Conservation (phyloP, 2,888 invertebrate genomes). For the Phyllotreta cruciferae region DNA sequence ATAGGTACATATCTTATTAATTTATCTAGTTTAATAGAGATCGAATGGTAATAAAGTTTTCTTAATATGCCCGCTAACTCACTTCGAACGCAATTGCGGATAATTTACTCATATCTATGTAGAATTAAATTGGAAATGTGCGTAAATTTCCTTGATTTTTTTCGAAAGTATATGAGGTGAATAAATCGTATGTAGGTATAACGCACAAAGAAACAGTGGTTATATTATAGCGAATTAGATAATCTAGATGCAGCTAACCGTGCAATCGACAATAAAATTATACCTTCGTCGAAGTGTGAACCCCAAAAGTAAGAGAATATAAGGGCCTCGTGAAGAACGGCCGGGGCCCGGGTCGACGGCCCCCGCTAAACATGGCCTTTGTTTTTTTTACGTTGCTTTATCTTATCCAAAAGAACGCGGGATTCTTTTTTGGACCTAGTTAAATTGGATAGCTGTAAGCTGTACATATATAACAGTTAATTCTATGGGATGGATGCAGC, state of each 20-base stretch:
- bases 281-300: conserved; percentile 30
- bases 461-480: conserved; percentile 28
- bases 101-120: too few species aligned
- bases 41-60: too few species aligned
- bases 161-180: not conserved
- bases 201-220: too few species aligned
- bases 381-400: conserved; percentile 49
- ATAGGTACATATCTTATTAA: too few species aligned
- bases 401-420: conserved; percentile 49
- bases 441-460: conserved; percentile 32
- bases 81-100: too few species aligned
- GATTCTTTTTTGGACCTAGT: conserved; percentile 34
- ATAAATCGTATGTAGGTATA: too few species aligned
- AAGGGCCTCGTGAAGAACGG: conserved; percentile 50
- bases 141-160: too few species aligned
- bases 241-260: not conserved
- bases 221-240: not conserved
- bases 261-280: not conserved
- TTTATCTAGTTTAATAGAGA: too few species aligned
- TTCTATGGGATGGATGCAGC: conserved; percentile 15
- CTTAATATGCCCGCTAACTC: too few species aligned
- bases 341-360: conserved; percentile 51
- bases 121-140: too few species aligned
- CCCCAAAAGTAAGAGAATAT: conserved; percentile 42
- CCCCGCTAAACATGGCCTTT: conserved; percentile 52